Conservation (phyloP, 2,888 invertebrate genomes). For the Plutella xylostella region DNA sequence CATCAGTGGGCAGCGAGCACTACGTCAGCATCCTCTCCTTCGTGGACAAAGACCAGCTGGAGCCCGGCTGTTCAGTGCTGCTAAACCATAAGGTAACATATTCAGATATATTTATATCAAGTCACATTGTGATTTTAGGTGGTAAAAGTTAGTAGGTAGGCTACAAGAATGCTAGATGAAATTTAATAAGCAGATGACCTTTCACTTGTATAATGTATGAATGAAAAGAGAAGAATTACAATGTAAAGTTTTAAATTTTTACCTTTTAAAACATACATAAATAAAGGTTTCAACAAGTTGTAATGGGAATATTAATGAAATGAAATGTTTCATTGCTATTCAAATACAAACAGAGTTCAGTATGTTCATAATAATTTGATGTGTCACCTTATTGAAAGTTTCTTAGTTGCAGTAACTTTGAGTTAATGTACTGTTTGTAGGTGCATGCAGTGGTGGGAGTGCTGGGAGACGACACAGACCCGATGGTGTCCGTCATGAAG, state of each 20-base stretch:
- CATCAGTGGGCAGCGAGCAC: slow-evolving; percentile 98
- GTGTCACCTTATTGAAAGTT: too few species aligned
- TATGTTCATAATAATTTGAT: not conserved
- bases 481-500: slow-evolving; percentile 99
- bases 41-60: slow-evolving; percentile 99
- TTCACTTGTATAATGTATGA: too few species aligned
- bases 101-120: slow-evolving; percentile 1
- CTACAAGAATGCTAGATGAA: not conserved
- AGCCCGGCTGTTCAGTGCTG: slow-evolving; percentile 98
- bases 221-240: too few species aligned
- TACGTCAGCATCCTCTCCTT: slow-evolving; percentile 99
- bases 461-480: slow-evolving; percentile 98
- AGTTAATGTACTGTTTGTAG: slow-evolving; percentile 31
- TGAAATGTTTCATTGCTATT: not conserved
- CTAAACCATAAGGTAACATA: slow-evolving; percentile 92
- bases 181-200: not conserved
- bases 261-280: too few species aligned
- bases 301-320: not conserved
- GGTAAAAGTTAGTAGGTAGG: not conserved
- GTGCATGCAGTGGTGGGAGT: slow-evolving; percentile 99
- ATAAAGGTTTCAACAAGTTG: too few species aligned
- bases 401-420: too few species aligned
- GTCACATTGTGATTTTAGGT: too few species aligned
- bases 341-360: not conserved
- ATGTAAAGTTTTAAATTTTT: too few species aligned